Evolutionary conservation across 1,140 invertebrate species (phyloP).

Genomic region (Zaprionus inermis): DNA sequence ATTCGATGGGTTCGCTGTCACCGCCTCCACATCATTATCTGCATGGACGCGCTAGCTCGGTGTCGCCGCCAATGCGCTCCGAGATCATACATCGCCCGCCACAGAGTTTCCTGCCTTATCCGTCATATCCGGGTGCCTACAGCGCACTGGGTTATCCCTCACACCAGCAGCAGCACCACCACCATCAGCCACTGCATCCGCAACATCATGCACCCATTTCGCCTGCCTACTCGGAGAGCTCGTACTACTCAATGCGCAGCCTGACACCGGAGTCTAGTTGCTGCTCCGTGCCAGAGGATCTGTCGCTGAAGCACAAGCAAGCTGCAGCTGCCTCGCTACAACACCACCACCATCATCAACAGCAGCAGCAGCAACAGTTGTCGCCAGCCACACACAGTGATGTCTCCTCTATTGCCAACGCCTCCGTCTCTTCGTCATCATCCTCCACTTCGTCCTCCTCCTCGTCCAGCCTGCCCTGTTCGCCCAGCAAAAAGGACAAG

Average conservation of each 20-base stretch:
- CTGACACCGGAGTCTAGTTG: conserved; percentile 79
- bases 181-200: conserved; percentile 18
- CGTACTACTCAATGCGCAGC: conserved; percentile 82
- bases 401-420: background rate
- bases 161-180: conserved; percentile 39
- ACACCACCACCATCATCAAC: conserved; percentile 59
- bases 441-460: conserved; percentile 38
- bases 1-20: conserved; percentile 77
- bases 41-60: conserved; percentile 76
- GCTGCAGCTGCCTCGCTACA: background rate
- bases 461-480: conserved; percentile 75
- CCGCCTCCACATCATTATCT: conserved; percentile 81
- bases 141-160: conserved; percentile 43
- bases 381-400: background rate
- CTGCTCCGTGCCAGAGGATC: conserved; percentile 77
- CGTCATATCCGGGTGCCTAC: conserved; percentile 42
- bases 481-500: conserved; percentile 74
- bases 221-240: conserved; percentile 80
- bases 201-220: conserved; percentile 77
- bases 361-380: conserved; percentile 18
- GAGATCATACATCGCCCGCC: conserved; percentile 77
- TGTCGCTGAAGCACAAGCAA: conserved; percentile 73
- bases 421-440: background rate
- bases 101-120: conserved; percentile 77
- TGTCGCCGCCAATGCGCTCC: conserved; percentile 80